Conservation (phyloP, 2,888 invertebrate species). For the Barypeithes pellucidus region DNA sequence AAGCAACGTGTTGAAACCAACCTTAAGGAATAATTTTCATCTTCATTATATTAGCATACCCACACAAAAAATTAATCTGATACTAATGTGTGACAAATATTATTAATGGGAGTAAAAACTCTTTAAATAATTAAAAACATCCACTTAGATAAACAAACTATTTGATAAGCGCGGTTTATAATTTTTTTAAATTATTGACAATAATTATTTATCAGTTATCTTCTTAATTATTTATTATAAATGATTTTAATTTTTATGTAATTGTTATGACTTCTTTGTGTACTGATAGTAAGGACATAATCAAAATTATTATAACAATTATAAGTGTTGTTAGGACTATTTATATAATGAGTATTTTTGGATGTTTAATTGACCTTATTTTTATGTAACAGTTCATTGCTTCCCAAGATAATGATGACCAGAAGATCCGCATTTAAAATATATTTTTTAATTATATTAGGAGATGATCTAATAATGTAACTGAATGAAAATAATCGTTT, state of each 20-base stretch:
- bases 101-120: constrained; percentile 4
- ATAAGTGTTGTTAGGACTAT: constrained; percentile 19
- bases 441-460: neutral
- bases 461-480: constrained; percentile 9
- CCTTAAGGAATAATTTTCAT: no score
- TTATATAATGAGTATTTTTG: constrained; percentile 24
- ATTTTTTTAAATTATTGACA: neutral
- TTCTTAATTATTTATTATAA: constrained; percentile 3
- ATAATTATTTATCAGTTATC: constrained; percentile 18
- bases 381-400: constrained; percentile 24
- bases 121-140: neutral
- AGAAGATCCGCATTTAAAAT: neutral
- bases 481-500: neutral
- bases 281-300: neutral
- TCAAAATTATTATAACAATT: constrained; percentile 3
- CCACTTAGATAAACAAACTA: constrained; percentile 13
- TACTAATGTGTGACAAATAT: constrained; percentile 12
- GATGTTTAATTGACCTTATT: constrained; percentile 26
- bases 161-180: constrained; percentile 5
- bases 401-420: neutral
- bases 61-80: constrained; percentile 3
- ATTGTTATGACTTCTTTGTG: constrained; percentile 24
- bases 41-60: neutral
- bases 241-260: constrained; percentile 25
- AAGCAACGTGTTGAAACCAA: no score